A percentile compares a stretch with the other conserved stretches of the same genome.
Conservation (phyloP, 1,140 invertebrate genomes). For the Harlomillsia oculata region DNA sequence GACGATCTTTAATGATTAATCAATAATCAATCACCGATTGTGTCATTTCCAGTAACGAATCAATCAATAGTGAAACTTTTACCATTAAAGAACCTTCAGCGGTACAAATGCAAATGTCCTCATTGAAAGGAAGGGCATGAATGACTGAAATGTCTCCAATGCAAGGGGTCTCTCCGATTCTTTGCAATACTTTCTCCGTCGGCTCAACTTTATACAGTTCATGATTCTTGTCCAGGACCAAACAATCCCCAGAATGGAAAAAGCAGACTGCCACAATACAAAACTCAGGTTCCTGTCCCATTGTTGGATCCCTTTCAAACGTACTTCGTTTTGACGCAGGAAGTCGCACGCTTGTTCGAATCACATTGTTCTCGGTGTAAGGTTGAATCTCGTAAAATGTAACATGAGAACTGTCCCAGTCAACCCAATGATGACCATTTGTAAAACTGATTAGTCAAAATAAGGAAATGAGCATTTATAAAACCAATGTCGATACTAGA, state of each 20-base stretch:
- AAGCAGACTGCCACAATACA: constrained; percentile 24
- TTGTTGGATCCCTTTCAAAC: constrained; percentile 7
- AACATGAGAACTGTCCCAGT: constrained; percentile 18
- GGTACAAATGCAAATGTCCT: no score
- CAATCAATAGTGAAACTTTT: no score
- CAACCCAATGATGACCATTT: constrained; percentile 23
- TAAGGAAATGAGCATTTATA: not conserved
- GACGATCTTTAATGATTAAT: no score
- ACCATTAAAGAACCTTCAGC: no score
- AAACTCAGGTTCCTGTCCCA: constrained; percentile 2
- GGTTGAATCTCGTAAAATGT: constrained; percentile 28
- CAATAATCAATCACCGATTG: no score
- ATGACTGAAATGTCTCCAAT: no score
- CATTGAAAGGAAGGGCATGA: no score
- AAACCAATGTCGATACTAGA: not conserved
- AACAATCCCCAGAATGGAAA: constrained; percentile 14
- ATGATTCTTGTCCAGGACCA: constrained; percentile 11
- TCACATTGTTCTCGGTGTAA: constrained; percentile 23
- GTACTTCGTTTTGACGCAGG: not conserved
- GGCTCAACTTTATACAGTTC: constrained; percentile 22
- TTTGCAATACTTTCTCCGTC: no score
- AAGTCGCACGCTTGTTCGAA: constrained; percentile 21
- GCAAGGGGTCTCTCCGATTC: no score
- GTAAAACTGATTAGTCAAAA: constrained; percentile 4
- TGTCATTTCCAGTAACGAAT: no score